Evolutionary conservation across 2,113 vertebrate species (phyloP).

Genomic region (cat (Felis catus)): DNA sequence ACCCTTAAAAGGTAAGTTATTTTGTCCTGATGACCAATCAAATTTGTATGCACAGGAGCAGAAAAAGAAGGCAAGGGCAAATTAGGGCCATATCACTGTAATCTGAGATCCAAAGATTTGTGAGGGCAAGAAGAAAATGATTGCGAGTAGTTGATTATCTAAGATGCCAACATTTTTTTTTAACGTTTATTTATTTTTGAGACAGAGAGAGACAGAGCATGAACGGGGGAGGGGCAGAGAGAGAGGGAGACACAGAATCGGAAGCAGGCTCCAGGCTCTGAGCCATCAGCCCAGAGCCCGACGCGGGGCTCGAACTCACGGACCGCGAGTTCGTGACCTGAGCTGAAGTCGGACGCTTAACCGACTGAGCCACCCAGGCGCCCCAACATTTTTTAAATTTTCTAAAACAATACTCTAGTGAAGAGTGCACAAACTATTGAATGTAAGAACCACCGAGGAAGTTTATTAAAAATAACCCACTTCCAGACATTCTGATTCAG

Average conservation of each 20-base stretch:
- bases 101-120: not conserved
- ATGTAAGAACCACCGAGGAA: not conserved
- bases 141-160: not conserved
- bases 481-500: not conserved
- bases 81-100: not conserved
- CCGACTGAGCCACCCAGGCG: too few species aligned
- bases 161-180: not conserved
- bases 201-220: too few species aligned
- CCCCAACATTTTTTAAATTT: not conserved
- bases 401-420: not conserved
- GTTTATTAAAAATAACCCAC: conserved; percentile 22
- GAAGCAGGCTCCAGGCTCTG: too few species aligned
- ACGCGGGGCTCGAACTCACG: too few species aligned
- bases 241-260: too few species aligned
- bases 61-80: not conserved
- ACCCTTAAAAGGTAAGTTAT: conserved; percentile 5
- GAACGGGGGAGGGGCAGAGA: too few species aligned
- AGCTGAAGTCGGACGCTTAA: too few species aligned
- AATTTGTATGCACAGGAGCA: not conserved
- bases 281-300: too few species aligned
- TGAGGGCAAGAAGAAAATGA: not conserved
- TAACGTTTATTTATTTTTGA: too few species aligned
- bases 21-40: not conserved
- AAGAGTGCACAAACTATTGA: not conserved
- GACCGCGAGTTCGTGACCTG: too few species aligned